phyloP scores from a whole-genome alignment of 2,113 vertebrate species.

The Percina caprodes region DNA sequence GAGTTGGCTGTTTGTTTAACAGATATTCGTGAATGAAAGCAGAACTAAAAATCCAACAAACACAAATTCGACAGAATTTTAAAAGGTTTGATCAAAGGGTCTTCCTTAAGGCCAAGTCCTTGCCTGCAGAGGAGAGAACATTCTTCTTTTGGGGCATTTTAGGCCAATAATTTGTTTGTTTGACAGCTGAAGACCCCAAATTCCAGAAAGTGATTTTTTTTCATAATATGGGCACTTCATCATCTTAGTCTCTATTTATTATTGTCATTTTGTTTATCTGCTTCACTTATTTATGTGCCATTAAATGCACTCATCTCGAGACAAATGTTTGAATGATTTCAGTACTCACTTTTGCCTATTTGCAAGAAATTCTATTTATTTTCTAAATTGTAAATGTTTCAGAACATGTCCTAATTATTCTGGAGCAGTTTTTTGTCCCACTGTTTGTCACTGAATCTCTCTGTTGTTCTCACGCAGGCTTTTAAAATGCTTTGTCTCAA shows the following conservation, averaged over 20 bases:
- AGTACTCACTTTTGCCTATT: background rate
- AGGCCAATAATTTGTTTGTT: too few species aligned
- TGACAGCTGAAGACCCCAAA: too few species aligned
- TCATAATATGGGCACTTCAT: too few species aligned
- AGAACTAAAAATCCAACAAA: background rate
- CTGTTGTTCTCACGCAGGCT: background rate
- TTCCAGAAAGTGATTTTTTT: too few species aligned
- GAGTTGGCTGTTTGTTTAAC: conserved; percentile 1
- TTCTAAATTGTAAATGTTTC: background rate
- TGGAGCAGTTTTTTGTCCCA: background rate
- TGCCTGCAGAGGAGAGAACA: too few species aligned
- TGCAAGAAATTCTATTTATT: background rate
- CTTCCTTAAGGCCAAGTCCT: too few species aligned
- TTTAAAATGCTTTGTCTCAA: background rate
- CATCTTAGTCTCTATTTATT: background rate
- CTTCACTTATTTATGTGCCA: background rate
- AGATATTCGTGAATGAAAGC: conserved; percentile 8
- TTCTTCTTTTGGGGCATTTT: too few species aligned
- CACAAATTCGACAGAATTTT: background rate
- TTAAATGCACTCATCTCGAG: background rate
- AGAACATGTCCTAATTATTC: background rate
- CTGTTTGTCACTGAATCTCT: background rate
- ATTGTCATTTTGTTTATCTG: conserved; percentile 15
- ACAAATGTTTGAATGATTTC: background rate
- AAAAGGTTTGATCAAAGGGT: conserved; percentile 7